Conservation (phyloP, 2,113 vertebrate genomes). For the Sialia sialis region DNA sequence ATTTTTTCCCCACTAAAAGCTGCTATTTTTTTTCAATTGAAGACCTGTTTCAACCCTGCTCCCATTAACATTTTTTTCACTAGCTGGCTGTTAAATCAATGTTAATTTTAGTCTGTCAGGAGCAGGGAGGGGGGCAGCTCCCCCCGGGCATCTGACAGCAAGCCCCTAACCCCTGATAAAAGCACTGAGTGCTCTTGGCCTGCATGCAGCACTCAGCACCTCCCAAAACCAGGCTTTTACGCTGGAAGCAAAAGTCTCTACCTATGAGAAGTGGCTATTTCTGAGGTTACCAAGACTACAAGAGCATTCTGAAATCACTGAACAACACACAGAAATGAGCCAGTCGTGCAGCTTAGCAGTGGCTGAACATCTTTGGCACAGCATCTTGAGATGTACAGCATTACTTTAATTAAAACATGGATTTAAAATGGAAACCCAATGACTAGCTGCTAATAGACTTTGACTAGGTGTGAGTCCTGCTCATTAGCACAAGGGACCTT, state of each 20-base stretch:
- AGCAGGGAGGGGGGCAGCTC: background rate
- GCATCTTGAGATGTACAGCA: background rate
- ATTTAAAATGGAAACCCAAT: background rate
- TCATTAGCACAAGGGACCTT: background rate
- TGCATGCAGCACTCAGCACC: background rate
- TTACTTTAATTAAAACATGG: background rate
- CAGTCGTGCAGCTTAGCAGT: background rate
- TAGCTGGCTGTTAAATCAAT: background rate
- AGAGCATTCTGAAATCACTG: background rate
- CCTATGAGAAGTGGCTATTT: background rate
- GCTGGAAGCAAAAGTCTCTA: background rate
- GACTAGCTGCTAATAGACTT: background rate
- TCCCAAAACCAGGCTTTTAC: background rate
- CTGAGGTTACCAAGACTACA: conserved; percentile 63
- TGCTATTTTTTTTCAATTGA: background rate
- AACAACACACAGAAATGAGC: background rate
- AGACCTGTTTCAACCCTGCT: background rate
- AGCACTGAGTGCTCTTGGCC: background rate
- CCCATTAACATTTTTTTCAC: background rate
- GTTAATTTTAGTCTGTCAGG: background rate
- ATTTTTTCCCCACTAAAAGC: background rate
- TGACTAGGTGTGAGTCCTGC: background rate
- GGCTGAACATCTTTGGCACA: background rate
- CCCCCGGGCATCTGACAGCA: background rate
- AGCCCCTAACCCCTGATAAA: background rate